Evolutionary conservation across 2,888 invertebrate species (phyloP), one percentile per base, ranked within the genome.

Genomic region (Zootermopsis nevadensis): DNA sequence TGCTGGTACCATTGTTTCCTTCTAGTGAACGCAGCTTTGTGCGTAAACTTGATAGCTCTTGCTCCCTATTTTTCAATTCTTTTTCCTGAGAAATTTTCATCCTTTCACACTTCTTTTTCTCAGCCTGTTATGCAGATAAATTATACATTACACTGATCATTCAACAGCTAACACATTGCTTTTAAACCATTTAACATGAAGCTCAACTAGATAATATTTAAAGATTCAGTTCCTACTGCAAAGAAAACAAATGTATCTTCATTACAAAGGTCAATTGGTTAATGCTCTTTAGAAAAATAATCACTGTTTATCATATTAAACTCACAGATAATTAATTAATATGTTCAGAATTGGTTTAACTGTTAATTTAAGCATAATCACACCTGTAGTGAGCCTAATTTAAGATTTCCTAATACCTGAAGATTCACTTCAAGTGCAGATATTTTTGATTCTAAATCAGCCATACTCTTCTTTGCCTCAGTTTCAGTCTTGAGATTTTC

Each of bases 31-130:
- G 93, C 74, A 95, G 90, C 90, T 96, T 97, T 24, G 94, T 92
- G 87, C 94, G 95, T 33, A 97, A 90, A 3, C 93, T 92, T 81
- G 94, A 94, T 83, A 98, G 91, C 89, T 96, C 96, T 6, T 93
- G 90, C 88, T 97, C 96, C 87, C 93, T 94, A 86, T 94, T 93
- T 87, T 95, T 94, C 84, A 94, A 91, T 87, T 97, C 95, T 87
- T 93, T 94, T 85, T 96, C 95, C 80, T 94, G 92, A 60, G 92
- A 91, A n/a, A 90, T 87, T 87, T 94, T 94, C 86, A 93, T 91
- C 84, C 94, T 91, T 82, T 95, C 95, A 42, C 93, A 87, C 86
- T 93, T 92, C 88, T 94, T 95, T 83, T 92, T 92, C 87, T 94
- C 93, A 84, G 92, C 92, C 92, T 93, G 55, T 60, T n/a, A 60